Percentiles rank a stretch among this genome's conserved stretches.
These are phyloP conservation scores for Epizoanthus rinbou DNA, from an alignment of 92 coral and sea anemone species.

Conservation along the genomic window DNA sequence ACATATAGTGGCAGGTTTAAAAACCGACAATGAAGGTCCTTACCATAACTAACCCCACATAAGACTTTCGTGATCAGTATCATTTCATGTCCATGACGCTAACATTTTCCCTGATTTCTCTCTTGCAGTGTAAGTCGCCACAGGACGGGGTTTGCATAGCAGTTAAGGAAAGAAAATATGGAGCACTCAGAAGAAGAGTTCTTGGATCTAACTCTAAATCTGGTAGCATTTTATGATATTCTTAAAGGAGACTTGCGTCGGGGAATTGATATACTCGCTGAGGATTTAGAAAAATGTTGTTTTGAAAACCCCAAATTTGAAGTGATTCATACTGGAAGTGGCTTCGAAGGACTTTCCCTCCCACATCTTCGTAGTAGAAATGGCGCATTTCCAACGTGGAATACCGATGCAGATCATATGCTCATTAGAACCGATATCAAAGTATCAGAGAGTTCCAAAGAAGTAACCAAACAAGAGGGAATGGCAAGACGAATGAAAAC, in stretches of 20 bases:
- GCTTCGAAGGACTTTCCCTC: constrained; percentile 72
- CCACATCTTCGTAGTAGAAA: constrained; percentile 60
- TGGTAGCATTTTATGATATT: constrained; percentile 73
- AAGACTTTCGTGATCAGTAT: no score
- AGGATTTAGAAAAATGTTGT: constrained; percentile 61
- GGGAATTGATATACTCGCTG: constrained; percentile 44
- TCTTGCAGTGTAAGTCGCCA: background rate
- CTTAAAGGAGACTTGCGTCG: constrained; percentile 61
- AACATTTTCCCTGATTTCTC: no score
- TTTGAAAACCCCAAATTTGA: constrained; percentile 54
- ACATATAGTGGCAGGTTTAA: no score
- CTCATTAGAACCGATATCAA: constrained; percentile 64
- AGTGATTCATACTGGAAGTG: constrained; percentile 79
- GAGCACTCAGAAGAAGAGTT: constrained; percentile 28
- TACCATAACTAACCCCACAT: no score
- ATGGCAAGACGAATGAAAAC: constrained; percentile 4
- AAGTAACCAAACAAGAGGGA: background rate
- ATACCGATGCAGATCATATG: constrained; percentile 87
- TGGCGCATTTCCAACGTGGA: constrained; percentile 43
- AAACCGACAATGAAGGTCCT: no score
- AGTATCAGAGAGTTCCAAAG: constrained; percentile 40
- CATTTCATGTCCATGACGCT: no score
- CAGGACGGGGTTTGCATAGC: background rate
- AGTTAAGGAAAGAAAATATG: constrained; percentile 34
- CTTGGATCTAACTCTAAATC: constrained; percentile 54